Conservation (phyloP, 2,888 invertebrate species). For the Agrilus biguttatus region DNA sequence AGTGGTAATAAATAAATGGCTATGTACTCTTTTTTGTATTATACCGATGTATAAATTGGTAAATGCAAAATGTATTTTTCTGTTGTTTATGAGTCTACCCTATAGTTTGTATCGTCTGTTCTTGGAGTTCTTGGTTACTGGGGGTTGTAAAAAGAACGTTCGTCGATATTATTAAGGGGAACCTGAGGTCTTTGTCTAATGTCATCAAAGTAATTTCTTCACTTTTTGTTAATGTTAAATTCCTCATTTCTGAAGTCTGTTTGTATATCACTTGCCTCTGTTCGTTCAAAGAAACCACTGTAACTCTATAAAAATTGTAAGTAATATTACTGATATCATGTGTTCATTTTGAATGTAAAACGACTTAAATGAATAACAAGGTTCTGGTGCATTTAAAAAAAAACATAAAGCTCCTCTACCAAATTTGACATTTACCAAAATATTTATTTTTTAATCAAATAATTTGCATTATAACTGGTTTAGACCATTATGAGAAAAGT, state of each 20-base stretch:
- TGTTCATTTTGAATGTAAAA: neutral
- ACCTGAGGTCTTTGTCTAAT: conserved; percentile 43
- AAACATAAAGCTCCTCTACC: too few species aligned
- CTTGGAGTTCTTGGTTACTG: conserved; percentile 15
- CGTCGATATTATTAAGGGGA: conserved; percentile 55
- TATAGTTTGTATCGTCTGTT: conserved; percentile 15
- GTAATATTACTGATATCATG: neutral
- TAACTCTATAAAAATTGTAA: conserved; percentile 31
- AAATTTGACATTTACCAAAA: too few species aligned
- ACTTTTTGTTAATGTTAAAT: conserved; percentile 44
- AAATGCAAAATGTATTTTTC: too few species aligned
- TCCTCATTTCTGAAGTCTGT: conserved; percentile 45
- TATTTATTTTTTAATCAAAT: too few species aligned
- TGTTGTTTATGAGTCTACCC: neutral
- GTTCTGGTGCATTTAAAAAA: too few species aligned
- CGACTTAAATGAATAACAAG: too few species aligned
- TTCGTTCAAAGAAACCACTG: conserved; percentile 47
- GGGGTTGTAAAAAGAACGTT: conserved; percentile 50
- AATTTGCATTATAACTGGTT: too few species aligned
- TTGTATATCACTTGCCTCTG: conserved; percentile 47
- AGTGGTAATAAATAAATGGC: too few species aligned
- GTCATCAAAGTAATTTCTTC: conserved; percentile 44
- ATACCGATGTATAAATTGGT: too few species aligned
- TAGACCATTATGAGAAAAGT: too few species aligned
- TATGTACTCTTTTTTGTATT: too few species aligned